These are phyloP conservation scores for Periplaneta americana DNA, from an alignment of 1,140 invertebrate species.

Conservation along the genomic window DNA sequence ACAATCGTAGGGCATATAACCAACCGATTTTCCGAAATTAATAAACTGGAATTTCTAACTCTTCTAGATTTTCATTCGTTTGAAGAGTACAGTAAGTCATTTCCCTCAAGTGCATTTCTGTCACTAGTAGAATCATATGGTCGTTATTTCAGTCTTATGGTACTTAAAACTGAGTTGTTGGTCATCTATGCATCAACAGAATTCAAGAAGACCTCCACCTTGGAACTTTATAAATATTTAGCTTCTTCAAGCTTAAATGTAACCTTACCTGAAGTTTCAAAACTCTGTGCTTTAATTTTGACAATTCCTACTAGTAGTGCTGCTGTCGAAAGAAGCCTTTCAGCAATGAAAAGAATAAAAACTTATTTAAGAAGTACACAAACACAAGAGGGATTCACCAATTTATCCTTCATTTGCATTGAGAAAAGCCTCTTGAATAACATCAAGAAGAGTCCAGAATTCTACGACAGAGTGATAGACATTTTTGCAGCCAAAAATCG, in stretches of 20 bases:
- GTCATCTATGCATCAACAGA: not conserved
- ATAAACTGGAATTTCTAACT: not conserved
- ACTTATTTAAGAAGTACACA: too few relatives aligned
- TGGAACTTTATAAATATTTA: not conserved
- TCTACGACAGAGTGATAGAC: too few relatives aligned
- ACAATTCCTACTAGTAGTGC: not conserved
- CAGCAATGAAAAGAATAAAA: too few relatives aligned
- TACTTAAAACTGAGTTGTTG: not conserved
- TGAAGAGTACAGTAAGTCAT: not conserved
- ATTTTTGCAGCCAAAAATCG: too few relatives aligned
- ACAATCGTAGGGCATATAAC: not conserved
- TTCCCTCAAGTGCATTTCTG: not conserved
- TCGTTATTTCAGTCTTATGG: not conserved
- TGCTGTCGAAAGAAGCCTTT: too few relatives aligned
- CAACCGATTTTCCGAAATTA: not conserved
- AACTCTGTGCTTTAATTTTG: not conserved
- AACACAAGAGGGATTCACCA: too few relatives aligned
- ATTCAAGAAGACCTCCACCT: not conserved
- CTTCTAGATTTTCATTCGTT: not conserved
- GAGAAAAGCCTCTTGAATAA: too few relatives aligned
- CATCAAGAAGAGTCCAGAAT: too few relatives aligned
- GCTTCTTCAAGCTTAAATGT: not conserved
- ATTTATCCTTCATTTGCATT: too few relatives aligned
- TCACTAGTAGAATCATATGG: not conserved
- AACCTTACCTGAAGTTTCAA: not conserved